phyloP scores from a whole-genome alignment of 2,113 vertebrate genomes.

The Dipodomys spectabilis region DNA sequence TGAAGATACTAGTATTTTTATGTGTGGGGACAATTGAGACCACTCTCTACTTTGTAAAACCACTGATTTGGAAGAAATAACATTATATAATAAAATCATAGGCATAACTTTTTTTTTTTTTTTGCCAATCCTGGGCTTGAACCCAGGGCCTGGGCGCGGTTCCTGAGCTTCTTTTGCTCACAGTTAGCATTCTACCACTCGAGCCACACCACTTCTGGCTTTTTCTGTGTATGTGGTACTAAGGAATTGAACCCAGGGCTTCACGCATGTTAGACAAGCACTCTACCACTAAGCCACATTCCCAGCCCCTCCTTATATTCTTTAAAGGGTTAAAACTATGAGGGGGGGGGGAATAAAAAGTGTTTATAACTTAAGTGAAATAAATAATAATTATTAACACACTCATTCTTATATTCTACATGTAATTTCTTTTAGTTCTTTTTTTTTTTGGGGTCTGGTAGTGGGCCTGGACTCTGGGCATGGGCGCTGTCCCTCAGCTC shows the following conservation, averaged over 20 bases:
- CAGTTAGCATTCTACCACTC: no score
- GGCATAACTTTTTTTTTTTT: neutral
- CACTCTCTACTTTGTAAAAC: neutral
- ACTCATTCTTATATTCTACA: conserved; percentile 29
- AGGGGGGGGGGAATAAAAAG: neutral
- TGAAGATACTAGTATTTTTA: conserved; percentile 35
- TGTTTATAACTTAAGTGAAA: neutral
- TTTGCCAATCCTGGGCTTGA: no score
- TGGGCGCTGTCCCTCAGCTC: no score
- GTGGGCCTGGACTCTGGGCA: no score
- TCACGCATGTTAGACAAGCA: no score
- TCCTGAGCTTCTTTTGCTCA: no score
- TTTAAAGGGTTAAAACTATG: conserved; percentile 9
- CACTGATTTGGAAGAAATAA: conserved; percentile 2
- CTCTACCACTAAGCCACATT: no score
- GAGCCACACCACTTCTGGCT: no score
- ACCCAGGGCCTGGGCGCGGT: no score
- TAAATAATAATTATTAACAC: conserved; percentile 34
- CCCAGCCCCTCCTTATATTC: neutral
- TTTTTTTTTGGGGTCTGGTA: no score
- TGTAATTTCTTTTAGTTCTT: conserved; percentile 7
- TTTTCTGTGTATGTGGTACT: no score
- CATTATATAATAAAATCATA: conserved; percentile 26
- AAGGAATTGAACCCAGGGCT: no score
- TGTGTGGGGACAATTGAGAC: neutral